phyloP scores from a whole-genome alignment of 2,888 invertebrate species.

The Hemaris fuciformis region DNA sequence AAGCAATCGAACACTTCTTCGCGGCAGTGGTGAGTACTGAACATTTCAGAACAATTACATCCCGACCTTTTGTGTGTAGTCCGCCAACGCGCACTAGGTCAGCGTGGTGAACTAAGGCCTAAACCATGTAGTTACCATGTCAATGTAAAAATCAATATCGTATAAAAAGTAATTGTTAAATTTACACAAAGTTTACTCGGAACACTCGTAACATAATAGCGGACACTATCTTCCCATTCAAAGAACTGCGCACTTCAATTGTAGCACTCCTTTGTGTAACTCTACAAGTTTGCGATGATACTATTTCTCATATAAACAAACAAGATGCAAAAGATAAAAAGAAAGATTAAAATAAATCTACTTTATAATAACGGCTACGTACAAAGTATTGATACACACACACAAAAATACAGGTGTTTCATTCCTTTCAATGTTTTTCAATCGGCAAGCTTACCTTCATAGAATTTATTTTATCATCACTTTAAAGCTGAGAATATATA shows the following conservation, averaged over 20 bases:
- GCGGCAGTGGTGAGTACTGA: conserved; percentile 49
- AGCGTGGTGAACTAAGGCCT: too few species aligned
- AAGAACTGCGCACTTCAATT: background rate
- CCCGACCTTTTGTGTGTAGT: too few species aligned
- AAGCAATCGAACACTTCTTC: conserved; percentile 33
- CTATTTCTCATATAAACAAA: background rate
- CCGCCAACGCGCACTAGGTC: too few species aligned
- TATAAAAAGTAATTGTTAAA: background rate
- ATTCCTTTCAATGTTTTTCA: background rate
- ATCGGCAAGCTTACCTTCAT: background rate
- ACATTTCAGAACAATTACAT: background rate
- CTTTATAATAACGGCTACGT: background rate
- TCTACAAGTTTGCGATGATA: background rate
- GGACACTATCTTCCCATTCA: background rate
- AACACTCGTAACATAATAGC: background rate
- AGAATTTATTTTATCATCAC: background rate
- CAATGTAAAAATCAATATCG: background rate
- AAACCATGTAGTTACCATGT: too few species aligned
- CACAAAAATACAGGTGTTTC: background rate
- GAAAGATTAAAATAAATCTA: background rate
- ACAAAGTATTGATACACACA: background rate
- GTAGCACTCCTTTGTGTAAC: background rate
- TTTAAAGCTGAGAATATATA: background rate
- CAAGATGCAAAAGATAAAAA: background rate
- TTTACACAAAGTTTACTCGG: background rate